phyloP scores from a whole-genome alignment of 2,797 vertebrate species.

The Thripadectes ignobilis region DNA sequence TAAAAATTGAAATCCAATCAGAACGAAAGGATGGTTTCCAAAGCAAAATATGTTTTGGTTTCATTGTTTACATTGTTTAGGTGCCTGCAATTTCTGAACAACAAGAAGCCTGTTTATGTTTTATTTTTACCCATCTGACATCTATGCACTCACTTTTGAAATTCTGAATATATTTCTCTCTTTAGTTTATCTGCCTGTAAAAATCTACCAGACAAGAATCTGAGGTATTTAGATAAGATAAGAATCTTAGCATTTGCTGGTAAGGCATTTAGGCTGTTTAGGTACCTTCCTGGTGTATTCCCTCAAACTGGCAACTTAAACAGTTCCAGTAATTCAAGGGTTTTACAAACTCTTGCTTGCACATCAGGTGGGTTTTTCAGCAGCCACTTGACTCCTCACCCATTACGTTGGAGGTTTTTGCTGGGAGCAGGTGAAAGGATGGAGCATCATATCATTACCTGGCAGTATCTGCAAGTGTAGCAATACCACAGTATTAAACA shows the following conservation, averaged over 20 bases:
- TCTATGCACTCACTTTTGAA: background rate
- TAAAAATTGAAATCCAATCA: background rate
- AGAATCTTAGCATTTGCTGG: background rate
- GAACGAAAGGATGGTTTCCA: background rate
- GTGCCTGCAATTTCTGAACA: background rate
- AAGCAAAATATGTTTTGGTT: rapidly evolving
- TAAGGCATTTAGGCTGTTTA: background rate
- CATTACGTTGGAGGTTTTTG: background rate
- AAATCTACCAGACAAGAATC: background rate
- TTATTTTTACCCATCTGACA: background rate
- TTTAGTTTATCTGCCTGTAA: background rate
- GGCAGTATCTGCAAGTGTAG: background rate
- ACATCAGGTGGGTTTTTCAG: background rate
- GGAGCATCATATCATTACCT: rapidly evolving
- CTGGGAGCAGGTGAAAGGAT: background rate
- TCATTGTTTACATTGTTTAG: background rate
- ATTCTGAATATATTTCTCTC: background rate
- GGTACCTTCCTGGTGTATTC: background rate
- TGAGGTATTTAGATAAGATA: background rate
- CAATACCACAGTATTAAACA: background rate
- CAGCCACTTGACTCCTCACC: background rate
- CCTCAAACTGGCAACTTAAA: background rate
- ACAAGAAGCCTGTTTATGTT: background rate
- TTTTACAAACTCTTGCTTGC: background rate
- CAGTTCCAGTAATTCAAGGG: background rate